Evolutionary conservation across 2,888 invertebrate species (phyloP).

Genomic region (Galerucella nymphaeae): DNA sequence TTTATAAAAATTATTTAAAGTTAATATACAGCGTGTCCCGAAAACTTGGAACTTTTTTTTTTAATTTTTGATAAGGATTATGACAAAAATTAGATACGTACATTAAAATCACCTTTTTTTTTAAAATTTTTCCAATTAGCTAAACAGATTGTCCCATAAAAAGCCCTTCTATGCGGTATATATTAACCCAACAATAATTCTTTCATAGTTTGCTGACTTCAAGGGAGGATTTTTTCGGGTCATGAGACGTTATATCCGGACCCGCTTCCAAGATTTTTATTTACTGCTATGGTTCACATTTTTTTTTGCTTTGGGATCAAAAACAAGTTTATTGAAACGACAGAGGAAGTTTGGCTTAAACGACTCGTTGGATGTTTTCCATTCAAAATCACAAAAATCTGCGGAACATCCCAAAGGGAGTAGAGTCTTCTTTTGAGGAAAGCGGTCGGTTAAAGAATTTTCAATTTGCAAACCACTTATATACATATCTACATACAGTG

Average conservation of each 20-base stretch:
- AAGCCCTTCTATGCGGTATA: conserved; percentile 35
- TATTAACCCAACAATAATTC: conserved; percentile 41
- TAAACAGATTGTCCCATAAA: too few species aligned
- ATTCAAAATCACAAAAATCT: background rate
- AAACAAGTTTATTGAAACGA: conserved; percentile 21
- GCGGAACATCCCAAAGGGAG: background rate
- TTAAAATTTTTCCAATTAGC: too few species aligned
- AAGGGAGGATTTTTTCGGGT: conserved; percentile 31
- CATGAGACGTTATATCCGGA: conserved; percentile 23
- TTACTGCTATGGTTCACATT: conserved; percentile 6
- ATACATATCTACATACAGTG: too few species aligned
- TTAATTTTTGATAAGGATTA: too few species aligned
- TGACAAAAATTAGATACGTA: too few species aligned
- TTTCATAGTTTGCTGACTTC: conserved; percentile 38
- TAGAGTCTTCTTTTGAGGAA: background rate
- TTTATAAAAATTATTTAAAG: background rate
- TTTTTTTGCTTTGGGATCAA: conserved; percentile 19
- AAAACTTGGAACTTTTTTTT: too few species aligned
- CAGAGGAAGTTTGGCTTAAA: background rate
- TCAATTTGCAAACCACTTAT: too few species aligned
- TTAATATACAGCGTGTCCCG: too few species aligned
- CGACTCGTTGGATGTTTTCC: background rate
- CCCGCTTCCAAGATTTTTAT: conserved; percentile 24
- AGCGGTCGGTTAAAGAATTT: too few species aligned
- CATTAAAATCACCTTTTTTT: too few species aligned